Evolutionary conservation across 2,113 vertebrate species (phyloP), one percentile per base, ranked within the genome.

Genomic region (Chauna torquata): DNA sequence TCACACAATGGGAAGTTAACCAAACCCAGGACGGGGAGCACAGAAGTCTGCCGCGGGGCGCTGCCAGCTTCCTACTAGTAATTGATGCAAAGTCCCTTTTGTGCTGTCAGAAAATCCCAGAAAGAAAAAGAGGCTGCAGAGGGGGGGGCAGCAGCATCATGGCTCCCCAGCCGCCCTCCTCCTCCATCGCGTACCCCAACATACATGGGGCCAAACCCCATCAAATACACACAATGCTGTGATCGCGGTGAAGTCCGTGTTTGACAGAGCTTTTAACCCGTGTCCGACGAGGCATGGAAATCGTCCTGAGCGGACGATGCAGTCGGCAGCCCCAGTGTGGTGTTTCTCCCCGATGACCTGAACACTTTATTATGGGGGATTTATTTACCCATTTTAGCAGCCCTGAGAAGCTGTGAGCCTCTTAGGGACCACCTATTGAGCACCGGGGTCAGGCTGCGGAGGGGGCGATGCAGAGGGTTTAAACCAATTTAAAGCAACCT

Each of bases 21-120:
- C 89, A 96, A 97, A 13, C 75, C 50, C 28, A 6, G 44, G 54
- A 62, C 2, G 3, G 77, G 82, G 17, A 38, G 65, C 22, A 11
- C 81, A 34, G 77, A 72, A 91, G 23, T 76, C 83, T 96, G 91
- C 92, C 50, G 36, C 40, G 4, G 89, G 89, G 95, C 14, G 20
- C 91, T 88, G 92, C 88, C 44, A 3, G 71, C 94, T 84, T 40
- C 84, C 91, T 87, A 76, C 90, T 81, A 59, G 94, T 96, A 92
- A 96, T 94, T 94, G 96, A 94, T 97, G 94, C 81, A 94, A 96
- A 94, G 66, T 95, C 88, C 36, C 94, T 91, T 96, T 97, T 96
- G 94, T 96, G 91, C 57, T 57, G 65, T 72, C 80, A 83, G 86
- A 96, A 93, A 94, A 92, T 61, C 94, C 89, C 84, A 94, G 89